phyloP scores from a whole-genome alignment of 2,113 vertebrate species.

The Podilymbus podiceps region DNA sequence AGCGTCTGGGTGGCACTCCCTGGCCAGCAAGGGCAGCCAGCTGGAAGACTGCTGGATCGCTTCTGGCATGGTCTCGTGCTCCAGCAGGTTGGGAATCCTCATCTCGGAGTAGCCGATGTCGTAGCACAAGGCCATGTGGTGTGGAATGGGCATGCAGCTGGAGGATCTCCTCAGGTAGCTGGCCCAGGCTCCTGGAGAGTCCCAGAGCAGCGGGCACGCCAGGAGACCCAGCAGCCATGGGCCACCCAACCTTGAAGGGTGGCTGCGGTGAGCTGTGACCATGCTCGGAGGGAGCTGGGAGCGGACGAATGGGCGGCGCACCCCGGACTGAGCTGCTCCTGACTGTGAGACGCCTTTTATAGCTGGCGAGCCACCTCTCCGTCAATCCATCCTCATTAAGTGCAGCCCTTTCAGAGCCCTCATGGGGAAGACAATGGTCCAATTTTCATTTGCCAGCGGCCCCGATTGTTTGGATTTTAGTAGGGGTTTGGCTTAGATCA shows the following conservation, averaged over 20 bases:
- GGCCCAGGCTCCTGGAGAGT: not conserved
- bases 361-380: constrained; percentile 43
- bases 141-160: constrained; percentile 74
- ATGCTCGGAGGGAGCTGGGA: not conserved
- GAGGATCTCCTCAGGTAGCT: constrained; percentile 75
- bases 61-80: constrained; percentile 79
- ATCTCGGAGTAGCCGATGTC: constrained; percentile 82
- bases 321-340: not conserved
- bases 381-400: constrained; percentile 71
- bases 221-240: constrained; percentile 24
- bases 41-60: constrained; percentile 83
- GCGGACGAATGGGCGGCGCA: not conserved
- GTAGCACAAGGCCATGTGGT: constrained; percentile 80
- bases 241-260: not conserved
- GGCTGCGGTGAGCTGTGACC: not conserved
- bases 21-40: constrained; percentile 83
- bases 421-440: constrained; percentile 67
- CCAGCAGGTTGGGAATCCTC: constrained; percentile 84
- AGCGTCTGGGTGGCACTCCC: constrained; percentile 82
- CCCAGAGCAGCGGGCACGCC: not conserved
- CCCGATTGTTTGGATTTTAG: constrained; percentile 65
- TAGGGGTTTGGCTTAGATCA: constrained; percentile 69
- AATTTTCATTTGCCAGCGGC: constrained; percentile 65
- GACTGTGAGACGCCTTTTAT: constrained; percentile 60
- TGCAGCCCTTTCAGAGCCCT: constrained; percentile 55